phyloP scores from a whole-genome alignment of 2,797 vertebrate species.

The Danio jaintianensis region DNA sequence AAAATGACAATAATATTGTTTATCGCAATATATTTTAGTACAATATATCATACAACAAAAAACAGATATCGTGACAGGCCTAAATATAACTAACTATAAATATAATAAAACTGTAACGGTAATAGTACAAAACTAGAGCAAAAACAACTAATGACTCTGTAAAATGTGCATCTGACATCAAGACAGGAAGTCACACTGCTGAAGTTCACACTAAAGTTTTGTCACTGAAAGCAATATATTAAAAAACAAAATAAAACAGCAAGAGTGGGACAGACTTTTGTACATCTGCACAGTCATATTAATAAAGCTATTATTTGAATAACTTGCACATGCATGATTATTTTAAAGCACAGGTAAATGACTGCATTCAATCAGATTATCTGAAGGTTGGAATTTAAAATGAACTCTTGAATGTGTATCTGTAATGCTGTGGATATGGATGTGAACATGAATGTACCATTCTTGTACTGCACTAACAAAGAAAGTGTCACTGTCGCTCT shows the following conservation, averaged over 20 bases:
- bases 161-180: conserved; percentile 12
- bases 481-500: conserved; percentile 54
- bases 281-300: background rate
- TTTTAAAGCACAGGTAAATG: background rate
- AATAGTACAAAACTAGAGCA: background rate
- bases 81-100: too few relatives aligned
- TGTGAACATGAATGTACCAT: background rate
- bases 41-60: too few relatives aligned
- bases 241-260: background rate
- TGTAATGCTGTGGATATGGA: background rate
- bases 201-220: background rate
- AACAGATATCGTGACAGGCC: too few relatives aligned
- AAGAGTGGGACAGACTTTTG: background rate
- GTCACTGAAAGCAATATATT: background rate
- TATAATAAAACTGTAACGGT: too few relatives aligned
- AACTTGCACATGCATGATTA: background rate
- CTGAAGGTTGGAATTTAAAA: background rate
- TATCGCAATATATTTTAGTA: too few relatives aligned
- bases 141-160: background rate
- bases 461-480: conserved; percentile 22
- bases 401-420: background rate
- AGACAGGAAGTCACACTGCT: conserved; percentile 15
- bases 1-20: too few relatives aligned
- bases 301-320: background rate
- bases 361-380: background rate